These are phyloP conservation scores for Neoascia interrupta DNA, from an alignment of 2,888 invertebrate species.

Conservation along the genomic window DNA sequence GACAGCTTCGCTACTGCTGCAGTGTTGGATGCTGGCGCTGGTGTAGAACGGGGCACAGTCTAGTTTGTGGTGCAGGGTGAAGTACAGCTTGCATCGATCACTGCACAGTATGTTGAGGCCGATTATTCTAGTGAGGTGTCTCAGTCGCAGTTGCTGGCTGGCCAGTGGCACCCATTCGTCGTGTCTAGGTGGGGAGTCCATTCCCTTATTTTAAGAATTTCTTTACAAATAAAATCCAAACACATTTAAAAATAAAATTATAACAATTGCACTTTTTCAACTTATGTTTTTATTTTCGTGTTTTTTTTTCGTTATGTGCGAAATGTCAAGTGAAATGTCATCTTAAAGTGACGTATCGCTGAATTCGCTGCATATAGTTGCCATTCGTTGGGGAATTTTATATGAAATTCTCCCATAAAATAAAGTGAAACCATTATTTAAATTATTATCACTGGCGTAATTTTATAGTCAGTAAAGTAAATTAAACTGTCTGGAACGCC, in stretches of 20 bases:
- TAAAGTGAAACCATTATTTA: no score
- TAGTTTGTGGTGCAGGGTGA: constrained; percentile 89
- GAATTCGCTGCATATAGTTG: no score
- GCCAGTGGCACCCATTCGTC: constrained; percentile 90
- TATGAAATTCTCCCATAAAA: no score
- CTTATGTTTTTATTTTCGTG: constrained; percentile 64
- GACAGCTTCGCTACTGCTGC: constrained; percentile 81
- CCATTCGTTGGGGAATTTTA: no score
- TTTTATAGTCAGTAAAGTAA: no score
- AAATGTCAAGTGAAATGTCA: constrained; percentile 40
- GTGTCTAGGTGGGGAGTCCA: constrained; percentile 82
- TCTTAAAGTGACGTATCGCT: constrained; percentile 18
- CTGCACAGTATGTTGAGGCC: constrained; percentile 82
- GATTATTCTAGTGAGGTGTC: constrained; percentile 89
- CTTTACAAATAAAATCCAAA: constrained; percentile 33
- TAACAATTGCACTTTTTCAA: constrained; percentile 51
- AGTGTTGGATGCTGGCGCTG: constrained; percentile 79
- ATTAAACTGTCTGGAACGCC: no score
- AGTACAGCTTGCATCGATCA: constrained; percentile 83
- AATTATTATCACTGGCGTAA: no score
- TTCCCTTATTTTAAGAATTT: constrained; percentile 73
- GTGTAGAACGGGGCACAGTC: constrained; percentile 92
- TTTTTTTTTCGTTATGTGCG: constrained; percentile 15
- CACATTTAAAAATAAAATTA: constrained; percentile 54
- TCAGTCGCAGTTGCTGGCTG: constrained; percentile 90